Base-by-base conservation (phyloP, 2,113 vertebrate genomes). In the Buteo buteo region DNA sequence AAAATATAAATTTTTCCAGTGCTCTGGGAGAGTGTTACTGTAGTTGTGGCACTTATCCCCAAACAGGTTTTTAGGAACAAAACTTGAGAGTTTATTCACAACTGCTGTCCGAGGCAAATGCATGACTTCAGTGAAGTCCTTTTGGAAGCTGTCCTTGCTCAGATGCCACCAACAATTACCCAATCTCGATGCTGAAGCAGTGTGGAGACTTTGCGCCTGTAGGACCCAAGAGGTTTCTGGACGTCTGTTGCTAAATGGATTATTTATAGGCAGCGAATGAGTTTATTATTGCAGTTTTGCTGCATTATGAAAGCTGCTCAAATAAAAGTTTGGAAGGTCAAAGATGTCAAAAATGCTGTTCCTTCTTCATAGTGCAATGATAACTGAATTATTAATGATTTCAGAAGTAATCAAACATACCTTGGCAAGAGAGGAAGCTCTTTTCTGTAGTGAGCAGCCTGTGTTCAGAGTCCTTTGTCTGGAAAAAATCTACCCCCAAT, bases 161-260 rank as follows among this genome's bases (percentile, higher is more conserved):
- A 34, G 40, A 20, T 82, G 57, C 38, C 59, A 13, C 26, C 15
- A 12, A 9, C 7, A 3, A 6, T 65, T 59, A 42, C 18, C 15
- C 26, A 57, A 0, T 11, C 20, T 82, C 3, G 4, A 9, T 47
- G 50, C 34, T 64, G 57, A 44, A 74, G 20, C 20, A 1, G 13
- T 13, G 20, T 3, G 1, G 76, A 62, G n/a, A 18, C 49, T 74
- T 47, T 10, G 32, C 4, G 7, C 47, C 38, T 71, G 34, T 36
- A 24, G 50, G 34, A 82, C 26, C 50, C 24, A 26, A 58, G 62
- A 57, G 44, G 8, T 58, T 82, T 81, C 42, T 74, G 42, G 45
- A 28, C 1, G 4, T 67, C 64, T 55, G 6, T 58, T 49, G 44
- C 49, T 81, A 16, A 36, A 59, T 3, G 7, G 12, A 11, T 77